phyloP scores from a whole-genome alignment of 2,113 vertebrate genomes.

The Gambusia holbrooki region DNA sequence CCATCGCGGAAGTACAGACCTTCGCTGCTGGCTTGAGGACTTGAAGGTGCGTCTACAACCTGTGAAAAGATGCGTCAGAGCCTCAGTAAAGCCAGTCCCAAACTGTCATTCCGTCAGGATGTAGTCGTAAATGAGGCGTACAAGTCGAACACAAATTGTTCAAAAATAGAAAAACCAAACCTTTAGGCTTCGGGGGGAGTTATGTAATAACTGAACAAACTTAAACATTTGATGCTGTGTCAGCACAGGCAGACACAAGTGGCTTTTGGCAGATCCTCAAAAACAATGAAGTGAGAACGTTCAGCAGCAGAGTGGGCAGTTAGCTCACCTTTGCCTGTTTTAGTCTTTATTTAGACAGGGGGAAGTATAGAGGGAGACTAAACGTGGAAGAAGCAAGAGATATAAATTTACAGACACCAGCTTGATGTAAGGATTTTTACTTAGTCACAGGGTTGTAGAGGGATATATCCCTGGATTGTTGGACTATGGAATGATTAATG shows the following conservation, averaged over 20 bases:
- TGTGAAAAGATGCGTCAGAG: conserved; percentile 18
- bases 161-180: conserved; percentile 10
- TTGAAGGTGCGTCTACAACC: conserved; percentile 62
- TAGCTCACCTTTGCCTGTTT: conserved; percentile 65
- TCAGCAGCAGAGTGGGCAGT: conserved; percentile 72
- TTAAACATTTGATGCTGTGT: conserved; percentile 58
- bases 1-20: conserved; percentile 88
- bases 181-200: conserved; percentile 35
- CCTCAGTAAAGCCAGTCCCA: not conserved
- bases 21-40: conserved; percentile 48
- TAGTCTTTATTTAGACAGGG: conserved; percentile 73
- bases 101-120: not conserved
- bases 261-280: conserved; percentile 74
- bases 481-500: not conserved
- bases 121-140: not conserved
- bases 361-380: conserved; percentile 62
- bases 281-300: conserved; percentile 71
- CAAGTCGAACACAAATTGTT: not conserved
- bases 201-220: conserved; percentile 64
- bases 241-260: conserved; percentile 57
- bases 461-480: not conserved
- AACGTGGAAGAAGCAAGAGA: conserved; percentile 56
- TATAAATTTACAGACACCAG: conserved; percentile 41
- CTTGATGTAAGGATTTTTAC: conserved; percentile 29
- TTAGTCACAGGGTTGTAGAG: not conserved